Evolutionary conservation across 35 echinoderm and acorn worm genomes (phyloP).

Genomic region (Lytechinus pictus): DNA sequence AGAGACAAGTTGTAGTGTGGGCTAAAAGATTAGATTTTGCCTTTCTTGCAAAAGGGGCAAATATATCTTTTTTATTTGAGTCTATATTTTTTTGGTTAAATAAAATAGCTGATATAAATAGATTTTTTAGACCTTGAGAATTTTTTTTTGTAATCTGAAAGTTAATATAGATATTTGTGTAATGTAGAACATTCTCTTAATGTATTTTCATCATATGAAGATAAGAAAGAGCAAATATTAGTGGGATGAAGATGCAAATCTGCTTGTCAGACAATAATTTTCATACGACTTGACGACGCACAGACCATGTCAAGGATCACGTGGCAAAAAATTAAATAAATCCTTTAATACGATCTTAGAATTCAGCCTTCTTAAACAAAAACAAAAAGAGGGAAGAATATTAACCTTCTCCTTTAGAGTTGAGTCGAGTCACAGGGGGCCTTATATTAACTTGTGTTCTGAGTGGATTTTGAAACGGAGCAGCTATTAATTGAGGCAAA

Average conservation of each 20-base stretch:
- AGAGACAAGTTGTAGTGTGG: background rate
- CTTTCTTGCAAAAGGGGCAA: background rate
- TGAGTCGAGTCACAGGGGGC: background rate
- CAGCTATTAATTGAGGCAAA: constrained; percentile 22
- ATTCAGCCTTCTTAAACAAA: background rate
- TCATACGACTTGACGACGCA: background rate
- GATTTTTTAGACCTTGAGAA: background rate
- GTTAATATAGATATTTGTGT: background rate
- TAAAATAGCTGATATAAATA: background rate
- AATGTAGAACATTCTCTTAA: background rate
- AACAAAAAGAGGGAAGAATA: background rate
- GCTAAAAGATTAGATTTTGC: background rate
- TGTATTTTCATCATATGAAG: background rate
- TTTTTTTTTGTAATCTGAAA: background rate
- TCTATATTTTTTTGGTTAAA: background rate
- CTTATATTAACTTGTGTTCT: background rate
- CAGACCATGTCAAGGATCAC: background rate
- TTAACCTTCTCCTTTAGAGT: background rate
- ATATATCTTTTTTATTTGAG: background rate
- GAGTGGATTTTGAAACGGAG: background rate
- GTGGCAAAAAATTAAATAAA: background rate
- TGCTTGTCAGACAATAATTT: background rate
- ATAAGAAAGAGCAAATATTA: constrained; percentile 5
- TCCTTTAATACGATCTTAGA: constrained; percentile 19
- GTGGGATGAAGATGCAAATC: background rate